Percentiles rank a stretch among this genome's conserved stretches.
Evolutionary conservation across 2,113 vertebrate species (phyloP).

Genomic region (Oryzias woworae): DNA sequence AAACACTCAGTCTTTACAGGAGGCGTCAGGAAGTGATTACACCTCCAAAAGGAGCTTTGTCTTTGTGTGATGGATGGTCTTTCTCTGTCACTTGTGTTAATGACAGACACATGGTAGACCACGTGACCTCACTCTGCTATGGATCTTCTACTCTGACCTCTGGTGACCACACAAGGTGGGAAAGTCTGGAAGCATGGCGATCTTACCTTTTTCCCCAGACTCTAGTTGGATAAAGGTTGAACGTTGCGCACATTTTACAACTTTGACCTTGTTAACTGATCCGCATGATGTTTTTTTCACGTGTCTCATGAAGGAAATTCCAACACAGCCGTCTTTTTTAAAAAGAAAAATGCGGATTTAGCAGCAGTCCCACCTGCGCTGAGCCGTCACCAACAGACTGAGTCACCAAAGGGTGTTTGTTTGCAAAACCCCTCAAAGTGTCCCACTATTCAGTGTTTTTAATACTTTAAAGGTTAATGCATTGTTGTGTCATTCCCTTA

Average conservation of each 20-base stretch:
- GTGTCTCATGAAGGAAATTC: too few relatives aligned
- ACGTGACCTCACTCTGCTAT: background rate
- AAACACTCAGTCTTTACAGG: background rate
- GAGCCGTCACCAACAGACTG: too few relatives aligned
- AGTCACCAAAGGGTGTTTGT: too few relatives aligned
- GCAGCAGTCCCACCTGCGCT: too few relatives aligned
- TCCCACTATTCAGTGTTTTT: too few relatives aligned
- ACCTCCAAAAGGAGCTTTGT: slow-evolving; percentile 34
- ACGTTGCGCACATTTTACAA: slow-evolving; percentile 15
- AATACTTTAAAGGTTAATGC: too few relatives aligned
- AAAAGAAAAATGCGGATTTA: too few relatives aligned
- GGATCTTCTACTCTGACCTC: slow-evolving; percentile 23
- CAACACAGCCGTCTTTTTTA: too few relatives aligned
- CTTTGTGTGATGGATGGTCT: slow-evolving; percentile 63
- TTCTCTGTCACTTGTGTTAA: slow-evolving; percentile 63
- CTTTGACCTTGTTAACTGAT: background rate
- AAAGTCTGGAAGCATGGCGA: slow-evolving; percentile 34
- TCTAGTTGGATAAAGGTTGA: slow-evolving; percentile 2
- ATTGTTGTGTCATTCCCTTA: too few relatives aligned
- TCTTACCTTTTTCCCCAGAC: background rate
- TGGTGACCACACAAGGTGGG: slow-evolving; percentile 41
- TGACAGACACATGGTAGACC: slow-evolving; percentile 46
- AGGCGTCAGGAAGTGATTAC: slow-evolving; percentile 68
- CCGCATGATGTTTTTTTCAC: background rate
- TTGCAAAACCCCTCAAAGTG: too few relatives aligned